phyloP scores from a whole-genome alignment of 2,888 invertebrate genomes.

The Drosophila peninsularis region DNA sequence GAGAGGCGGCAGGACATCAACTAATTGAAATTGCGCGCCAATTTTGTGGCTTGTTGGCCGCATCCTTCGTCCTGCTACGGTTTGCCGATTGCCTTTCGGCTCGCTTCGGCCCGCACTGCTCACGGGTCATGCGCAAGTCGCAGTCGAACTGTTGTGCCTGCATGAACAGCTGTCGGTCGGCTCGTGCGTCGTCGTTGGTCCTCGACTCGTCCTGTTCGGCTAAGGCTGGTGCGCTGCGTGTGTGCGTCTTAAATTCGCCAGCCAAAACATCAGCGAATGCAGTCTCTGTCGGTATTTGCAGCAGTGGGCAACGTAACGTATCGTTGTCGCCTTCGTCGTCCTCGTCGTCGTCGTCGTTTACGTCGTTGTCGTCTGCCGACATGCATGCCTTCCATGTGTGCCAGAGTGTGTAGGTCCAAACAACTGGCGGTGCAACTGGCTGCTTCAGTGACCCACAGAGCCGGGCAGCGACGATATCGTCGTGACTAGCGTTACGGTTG shows the following conservation, averaged over 20 bases:
- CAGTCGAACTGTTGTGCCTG: constrained; percentile 28
- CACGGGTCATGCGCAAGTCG: constrained; percentile 53
- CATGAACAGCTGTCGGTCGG: constrained; percentile 35
- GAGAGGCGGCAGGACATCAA: constrained; percentile 68
- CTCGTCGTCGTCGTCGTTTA: not conserved
- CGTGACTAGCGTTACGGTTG: constrained; percentile 36
- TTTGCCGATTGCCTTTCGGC: not conserved
- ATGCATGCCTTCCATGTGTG: constrained; percentile 1
- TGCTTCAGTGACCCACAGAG: constrained; percentile 62
- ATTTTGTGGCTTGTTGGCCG: constrained; percentile 76
- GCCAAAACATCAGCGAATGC: constrained; percentile 68
- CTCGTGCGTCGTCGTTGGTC: constrained; percentile 32
- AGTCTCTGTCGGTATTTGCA: constrained; percentile 78
- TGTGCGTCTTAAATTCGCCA: constrained; percentile 61
- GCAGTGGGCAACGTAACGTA: constrained; percentile 68
- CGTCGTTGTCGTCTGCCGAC: constrained; percentile 19
- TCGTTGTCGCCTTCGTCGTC: constrained; percentile 16
- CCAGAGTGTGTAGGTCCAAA: constrained; percentile 2
- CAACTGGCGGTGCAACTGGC: constrained; percentile 40
- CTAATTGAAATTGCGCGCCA: constrained; percentile 80
- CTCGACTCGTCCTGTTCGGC: constrained; percentile 28
- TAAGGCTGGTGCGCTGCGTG: constrained; percentile 19
- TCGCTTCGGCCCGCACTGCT: constrained; percentile 23
- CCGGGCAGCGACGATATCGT: constrained; percentile 59
- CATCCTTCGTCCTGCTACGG: constrained; percentile 24